Evolutionary conservation across 2,888 invertebrate genomes (phyloP), one percentile per base, ranked within the genome.

Genomic region (Dendrolimus houi): DNA sequence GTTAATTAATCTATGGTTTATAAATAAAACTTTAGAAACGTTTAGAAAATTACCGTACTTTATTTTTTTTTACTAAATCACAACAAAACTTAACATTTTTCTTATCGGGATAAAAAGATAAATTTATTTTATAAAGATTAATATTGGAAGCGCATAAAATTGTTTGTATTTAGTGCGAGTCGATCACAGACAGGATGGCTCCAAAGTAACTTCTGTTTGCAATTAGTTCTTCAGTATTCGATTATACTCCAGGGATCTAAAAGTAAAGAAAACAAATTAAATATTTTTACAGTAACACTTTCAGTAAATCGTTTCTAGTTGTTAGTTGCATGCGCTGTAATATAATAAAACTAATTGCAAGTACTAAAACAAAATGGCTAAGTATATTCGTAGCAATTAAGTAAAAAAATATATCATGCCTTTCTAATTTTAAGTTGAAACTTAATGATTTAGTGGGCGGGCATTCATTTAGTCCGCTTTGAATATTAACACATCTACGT

Each of bases 161-260:
- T 60, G 40, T 54, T 56, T 29, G 6, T 29, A 29, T 56, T 62
- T 56, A 59, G 59, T 58, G 62, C 58, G 57, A 59, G 55, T 64
- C 59, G 56, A 69, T 67, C 62, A 67, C 67, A 69, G 57, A 67
- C 67, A 69, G 57, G 53, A 60, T 61, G 61, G 60, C 60, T 60
- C 57, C 56, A 58, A 55, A 59, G 59, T 62, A 55, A 63, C 60
- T 60, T 52, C 52, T 57, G 54, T 56, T 58, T 56, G 29, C 29
- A 29, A 29, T 29, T 55, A 60, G 29, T 12, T 55, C 65, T 70
- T 72, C 68, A 72, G 65, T 72, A 63, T 56, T 64, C 62, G 58
- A 47, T 14, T 47, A 10, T 66, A 55, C 61, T 68, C 73, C 70
- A 66, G 52, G 66, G 58, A 57, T 64, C 72, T 72, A 69, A 57